Percentiles rank a stretch among this genome's conserved stretches.
These are phyloP conservation scores for Sebastes baramenuke DNA, from an alignment of 2,797 vertebrate species.

Conservation along the genomic window DNA sequence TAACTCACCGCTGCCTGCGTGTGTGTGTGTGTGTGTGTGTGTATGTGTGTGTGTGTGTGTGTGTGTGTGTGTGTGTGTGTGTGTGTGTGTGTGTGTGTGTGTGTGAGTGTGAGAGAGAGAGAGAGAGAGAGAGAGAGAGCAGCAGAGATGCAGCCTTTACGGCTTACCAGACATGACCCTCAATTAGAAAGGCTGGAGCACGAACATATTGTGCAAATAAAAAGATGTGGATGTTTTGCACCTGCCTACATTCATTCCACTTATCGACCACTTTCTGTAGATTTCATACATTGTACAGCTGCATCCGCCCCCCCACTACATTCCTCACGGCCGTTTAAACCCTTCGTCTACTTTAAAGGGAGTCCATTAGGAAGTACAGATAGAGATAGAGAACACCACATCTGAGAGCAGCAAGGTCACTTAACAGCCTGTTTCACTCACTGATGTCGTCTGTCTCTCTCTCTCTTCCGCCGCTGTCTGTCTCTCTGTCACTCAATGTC, in stretches of 20 bases:
- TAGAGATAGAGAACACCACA: constrained; percentile 30
- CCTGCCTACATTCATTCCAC: constrained; percentile 13
- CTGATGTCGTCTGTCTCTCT: constrained; percentile 33
- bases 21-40: not conserved
- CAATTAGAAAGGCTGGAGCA: not conserved
- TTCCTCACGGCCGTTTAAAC: constrained; percentile 31
- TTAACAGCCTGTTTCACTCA: constrained; percentile 56
- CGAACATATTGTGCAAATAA: not conserved
- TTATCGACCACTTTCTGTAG: constrained; percentile 25
- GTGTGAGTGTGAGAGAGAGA: not conserved
- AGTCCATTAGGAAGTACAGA: constrained; percentile 59
- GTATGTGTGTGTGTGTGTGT: not conserved
- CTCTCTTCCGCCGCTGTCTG: constrained; percentile 7
- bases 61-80: not conserved
- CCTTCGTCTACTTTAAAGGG: constrained; percentile 33
- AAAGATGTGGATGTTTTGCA: not conserved
- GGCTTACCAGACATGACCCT: constrained; percentile 16
- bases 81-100: not conserved
- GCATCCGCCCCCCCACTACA: not conserved
- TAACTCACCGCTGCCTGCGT: constrained; percentile 52
- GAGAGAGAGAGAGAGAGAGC: not conserved
- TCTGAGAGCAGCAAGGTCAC: constrained; percentile 58
- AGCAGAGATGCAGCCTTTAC: not conserved
- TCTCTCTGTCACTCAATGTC: constrained; percentile 59
- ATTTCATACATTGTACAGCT: not conserved